phyloP scores from a whole-genome alignment of 2,888 invertebrate species.

The Drosophila acutilabella region DNA sequence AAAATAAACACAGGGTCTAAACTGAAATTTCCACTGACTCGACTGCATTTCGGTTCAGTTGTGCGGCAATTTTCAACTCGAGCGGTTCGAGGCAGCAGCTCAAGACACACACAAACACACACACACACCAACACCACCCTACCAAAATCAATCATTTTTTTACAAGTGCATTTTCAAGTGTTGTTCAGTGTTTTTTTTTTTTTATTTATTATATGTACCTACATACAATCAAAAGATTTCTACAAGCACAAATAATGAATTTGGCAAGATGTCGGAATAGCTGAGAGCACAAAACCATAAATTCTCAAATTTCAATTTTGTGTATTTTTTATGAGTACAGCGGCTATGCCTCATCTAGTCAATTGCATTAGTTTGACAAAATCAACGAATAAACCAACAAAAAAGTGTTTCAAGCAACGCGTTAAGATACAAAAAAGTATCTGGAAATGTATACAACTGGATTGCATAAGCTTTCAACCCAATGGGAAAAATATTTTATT shows the following conservation, averaged over 20 bases:
- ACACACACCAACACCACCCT: not conserved
- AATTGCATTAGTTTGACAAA: conserved; percentile 80
- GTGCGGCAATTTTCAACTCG: conserved; percentile 67
- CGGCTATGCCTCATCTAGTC: conserved; percentile 85
- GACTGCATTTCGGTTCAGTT: conserved; percentile 60
- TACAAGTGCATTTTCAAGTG: conserved; percentile 32
- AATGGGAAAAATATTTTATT: too few relatives aligned
- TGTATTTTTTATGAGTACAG: conserved; percentile 62
- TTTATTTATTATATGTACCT: not conserved
- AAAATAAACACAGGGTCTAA: conserved; percentile 30
- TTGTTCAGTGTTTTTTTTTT: not conserved
- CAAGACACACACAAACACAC: conserved; percentile 1
- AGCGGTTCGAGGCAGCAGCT: conserved; percentile 57
- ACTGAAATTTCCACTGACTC: conserved; percentile 43
- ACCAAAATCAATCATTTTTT: conserved; percentile 23
- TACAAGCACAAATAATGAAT: conserved; percentile 74
- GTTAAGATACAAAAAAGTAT: not conserved
- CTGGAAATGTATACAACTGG: not conserved
- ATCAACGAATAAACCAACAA: conserved; percentile 36
- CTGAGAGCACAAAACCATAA: conserved; percentile 75
- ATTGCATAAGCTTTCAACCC: too few relatives aligned
- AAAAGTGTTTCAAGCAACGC: not conserved
- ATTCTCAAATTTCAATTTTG: conserved; percentile 51
- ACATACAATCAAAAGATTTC: not conserved
- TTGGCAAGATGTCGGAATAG: conserved; percentile 85